Base-by-base conservation (phyloP, 1,140 invertebrate genomes). In the Leptonema lineaticorne region DNA sequence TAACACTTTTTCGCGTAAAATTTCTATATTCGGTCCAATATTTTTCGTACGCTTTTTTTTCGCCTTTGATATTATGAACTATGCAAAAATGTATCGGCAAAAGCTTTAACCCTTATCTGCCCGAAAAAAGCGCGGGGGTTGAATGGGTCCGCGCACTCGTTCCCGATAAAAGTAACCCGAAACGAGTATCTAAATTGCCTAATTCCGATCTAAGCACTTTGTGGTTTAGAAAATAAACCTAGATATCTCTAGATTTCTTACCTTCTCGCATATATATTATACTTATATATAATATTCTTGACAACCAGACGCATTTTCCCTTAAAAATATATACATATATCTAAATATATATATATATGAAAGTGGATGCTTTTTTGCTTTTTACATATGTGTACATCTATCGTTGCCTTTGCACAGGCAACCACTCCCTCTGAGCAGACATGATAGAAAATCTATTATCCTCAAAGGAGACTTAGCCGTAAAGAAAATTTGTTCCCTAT, bases 371-470 rank as follows among this genome's bases (percentile, higher is more conserved):
- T 18, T 37, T 16, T 28, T 4, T 41, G 9, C 3, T 3, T 41
- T 41, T 14, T 41, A 16, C 37, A 11, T 41, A 41, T 41, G 37
- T 41, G 18, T 14, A 28, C 24, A 27, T 60, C 28, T 60, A 63
- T 30, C 62, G 45, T 50, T 29, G 62, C 37, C 37, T 20, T 33
- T 65, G 67, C 45, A 46, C 57, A 67, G 63, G 53, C 28, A 48
- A 63, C 62, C 67, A 30, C 64, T 56, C 69, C 67, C 67, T 68
- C 50, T 16, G 14, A 63, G 62, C 69, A 73, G 72, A 73, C 72
- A 73, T 73, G 72, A 73, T 73, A 73, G 72, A 71, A 73, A 73
- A 73, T 73, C 72, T 73, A 73, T 73, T 73, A 73, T 73, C 67
- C 72, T 73, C 72, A 73, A 71, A 73, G 72, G 72, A 73, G 72